A percentile compares a stretch with the other conserved stretches of the same genome.
Evolutionary conservation across 2,797 vertebrate species (phyloP).

Genomic region (Peromyscus aztecus): DNA sequence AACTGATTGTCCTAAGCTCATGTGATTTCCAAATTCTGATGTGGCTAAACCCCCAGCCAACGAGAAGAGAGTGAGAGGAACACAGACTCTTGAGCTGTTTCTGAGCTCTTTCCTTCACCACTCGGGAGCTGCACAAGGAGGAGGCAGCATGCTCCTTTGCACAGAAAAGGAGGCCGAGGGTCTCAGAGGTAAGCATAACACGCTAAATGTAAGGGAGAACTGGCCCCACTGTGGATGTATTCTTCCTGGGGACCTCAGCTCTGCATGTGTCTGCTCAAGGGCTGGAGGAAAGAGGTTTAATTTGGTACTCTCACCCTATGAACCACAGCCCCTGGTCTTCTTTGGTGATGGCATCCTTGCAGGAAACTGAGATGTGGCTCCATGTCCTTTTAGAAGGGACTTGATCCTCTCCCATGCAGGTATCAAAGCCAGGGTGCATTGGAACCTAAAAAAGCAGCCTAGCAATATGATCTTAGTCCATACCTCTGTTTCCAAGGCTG

Average conservation of each 20-base stretch:
- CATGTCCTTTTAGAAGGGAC: neutral
- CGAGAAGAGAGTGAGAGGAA: neutral
- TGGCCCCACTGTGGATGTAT: accelerated
- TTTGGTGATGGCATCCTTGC: neutral
- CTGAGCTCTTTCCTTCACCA: neutral
- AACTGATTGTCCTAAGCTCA: neutral
- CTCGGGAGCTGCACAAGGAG: neutral
- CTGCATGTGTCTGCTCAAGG: neutral
- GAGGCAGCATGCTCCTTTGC: too few relatives aligned
- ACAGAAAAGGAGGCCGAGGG: neutral
- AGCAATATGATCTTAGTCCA: neutral
- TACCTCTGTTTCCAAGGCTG: neutral
- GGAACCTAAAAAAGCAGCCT: neutral
- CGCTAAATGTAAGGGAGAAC: accelerated
- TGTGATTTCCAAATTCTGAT: too few relatives aligned
- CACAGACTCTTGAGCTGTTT: too few relatives aligned
- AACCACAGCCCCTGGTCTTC: neutral
- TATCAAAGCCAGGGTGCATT: too few relatives aligned
- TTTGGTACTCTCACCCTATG: neutral
- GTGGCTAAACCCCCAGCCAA: neutral
- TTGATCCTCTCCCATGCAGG: neutral
- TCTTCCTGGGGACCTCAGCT: neutral
- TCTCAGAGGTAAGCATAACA: neutral
- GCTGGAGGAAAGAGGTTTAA: neutral
- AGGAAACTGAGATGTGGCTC: neutral